phyloP scores from a whole-genome alignment of 2,797 vertebrate species.

The Taeniopygia guttata region DNA sequence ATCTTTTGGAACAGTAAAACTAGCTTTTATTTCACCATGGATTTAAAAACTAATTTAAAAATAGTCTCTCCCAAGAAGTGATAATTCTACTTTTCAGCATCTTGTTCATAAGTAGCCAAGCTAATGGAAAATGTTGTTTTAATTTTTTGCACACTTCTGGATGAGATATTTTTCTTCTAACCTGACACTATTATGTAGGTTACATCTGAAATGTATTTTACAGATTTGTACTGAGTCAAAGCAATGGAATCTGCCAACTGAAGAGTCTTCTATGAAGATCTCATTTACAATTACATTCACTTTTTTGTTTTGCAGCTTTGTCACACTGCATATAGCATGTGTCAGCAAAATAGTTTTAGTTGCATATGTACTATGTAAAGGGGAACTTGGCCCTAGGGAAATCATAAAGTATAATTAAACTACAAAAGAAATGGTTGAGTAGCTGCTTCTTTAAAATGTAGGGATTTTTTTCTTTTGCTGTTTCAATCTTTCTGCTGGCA shows the following conservation, averaged over 20 bases:
- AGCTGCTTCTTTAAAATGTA: constrained; percentile 39
- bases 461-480: not conserved
- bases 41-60: constrained; percentile 2
- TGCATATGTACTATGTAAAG: not conserved
- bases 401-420: constrained; percentile 41
- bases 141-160: constrained; percentile 24
- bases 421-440: not conserved
- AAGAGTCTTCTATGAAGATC: not conserved
- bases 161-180: not conserved
- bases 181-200: not conserved
- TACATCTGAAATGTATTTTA: constrained; percentile 25
- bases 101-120: not conserved
- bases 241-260: not conserved
- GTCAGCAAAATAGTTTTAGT: constrained; percentile 20
- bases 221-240: constrained; percentile 5
- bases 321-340: not conserved
- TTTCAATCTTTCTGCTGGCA: not conserved
- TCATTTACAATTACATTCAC: not conserved
- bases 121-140: not conserved
- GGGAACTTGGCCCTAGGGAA: constrained; percentile 14
- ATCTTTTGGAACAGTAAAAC: not conserved
- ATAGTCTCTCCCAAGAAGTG: not conserved
- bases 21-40: not conserved
- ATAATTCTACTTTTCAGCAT: constrained; percentile 28
- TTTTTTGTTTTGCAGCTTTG: constrained; percentile 16